Evolutionary conservation across 2,797 vertebrate genomes (phyloP), one percentile per base, ranked within the genome.

Genomic region (Spizella passerina): DNA sequence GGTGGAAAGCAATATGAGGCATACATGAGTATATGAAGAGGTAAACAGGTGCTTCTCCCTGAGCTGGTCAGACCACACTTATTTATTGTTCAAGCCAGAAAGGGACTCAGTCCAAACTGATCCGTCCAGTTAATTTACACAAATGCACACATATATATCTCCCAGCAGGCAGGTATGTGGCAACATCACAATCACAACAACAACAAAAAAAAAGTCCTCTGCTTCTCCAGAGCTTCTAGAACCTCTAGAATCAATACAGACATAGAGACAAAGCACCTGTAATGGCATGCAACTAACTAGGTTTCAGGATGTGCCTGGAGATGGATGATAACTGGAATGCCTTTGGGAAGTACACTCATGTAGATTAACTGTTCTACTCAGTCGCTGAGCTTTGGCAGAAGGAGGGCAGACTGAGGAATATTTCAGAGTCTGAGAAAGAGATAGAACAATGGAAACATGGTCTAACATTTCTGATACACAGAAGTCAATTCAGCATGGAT

Each of bases 41-140:
- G 3, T 41, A 29, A 44, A 36, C 9, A 56, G 8, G 2, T 1
- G 0, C 3, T 30, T 12, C 43, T 59, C 14, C 15, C 15, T 38
- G 15, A 55, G 21, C 19, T 55, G 7, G 12, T 55, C 26, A 73
- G 14, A 32, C 22, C 3, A 82, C 16, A 32, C 1, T 29, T 34
- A 32, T n/a, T 72, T 32, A 32, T 23, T 65, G 12, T 26, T 61
- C 2, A 5, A 53, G 9, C 2, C 16, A 39, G 9, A 6, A 39
- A 47, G 4, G 4, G 10, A 16, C 10, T 18, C 34, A 41, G 12
- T 6, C 50, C 64, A 29, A 29, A 68, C 6, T 14, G 2, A 5
- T 18, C 14, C 46, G 5, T 13, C 7, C 18, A 49, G 10, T 36
- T 50, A 30, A 24, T 41, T 65, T 10, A 12, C 56, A 32, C 24